Conservation (phyloP, 2,113 vertebrate species). For the Anthoscopus minutus region DNA sequence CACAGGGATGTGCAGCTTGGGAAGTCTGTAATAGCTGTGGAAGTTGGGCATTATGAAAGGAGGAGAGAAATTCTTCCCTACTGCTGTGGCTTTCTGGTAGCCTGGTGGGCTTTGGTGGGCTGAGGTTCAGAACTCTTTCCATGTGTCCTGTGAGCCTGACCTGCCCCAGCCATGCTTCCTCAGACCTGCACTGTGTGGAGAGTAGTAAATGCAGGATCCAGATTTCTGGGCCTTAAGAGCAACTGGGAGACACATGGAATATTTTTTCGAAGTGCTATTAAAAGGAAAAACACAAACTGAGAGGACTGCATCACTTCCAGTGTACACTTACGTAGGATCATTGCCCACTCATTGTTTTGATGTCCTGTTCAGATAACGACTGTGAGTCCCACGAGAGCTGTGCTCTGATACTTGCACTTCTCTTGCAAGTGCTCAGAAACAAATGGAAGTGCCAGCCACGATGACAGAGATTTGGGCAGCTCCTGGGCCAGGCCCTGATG, state of each 20-base stretch:
- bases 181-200: neutral
- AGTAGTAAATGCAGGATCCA: neutral
- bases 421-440: neutral
- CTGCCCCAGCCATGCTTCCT: neutral
- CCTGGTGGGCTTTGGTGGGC: neutral
- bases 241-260: neutral
- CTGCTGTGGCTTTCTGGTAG: neutral
- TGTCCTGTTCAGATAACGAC: neutral
- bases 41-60: neutral
- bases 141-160: neutral
- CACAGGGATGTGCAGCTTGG: neutral
- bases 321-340: neutral
- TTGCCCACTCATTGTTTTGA: slow-evolving; percentile 13
- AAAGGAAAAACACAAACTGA: neutral
- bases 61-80: neutral
- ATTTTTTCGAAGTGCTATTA: neutral
- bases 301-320: neutral
- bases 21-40: neutral
- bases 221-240: neutral
- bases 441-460: neutral
- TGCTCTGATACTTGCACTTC: neutral
- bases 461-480: neutral
- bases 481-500: slow-evolving; percentile 2
- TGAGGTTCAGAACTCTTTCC: neutral
- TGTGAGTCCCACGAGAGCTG: neutral